Percentiles rank a stretch among this genome's conserved stretches.
Evolutionary conservation across 2,797 vertebrate genomes (phyloP).

Genomic region (Mastacembelus armatus): DNA sequence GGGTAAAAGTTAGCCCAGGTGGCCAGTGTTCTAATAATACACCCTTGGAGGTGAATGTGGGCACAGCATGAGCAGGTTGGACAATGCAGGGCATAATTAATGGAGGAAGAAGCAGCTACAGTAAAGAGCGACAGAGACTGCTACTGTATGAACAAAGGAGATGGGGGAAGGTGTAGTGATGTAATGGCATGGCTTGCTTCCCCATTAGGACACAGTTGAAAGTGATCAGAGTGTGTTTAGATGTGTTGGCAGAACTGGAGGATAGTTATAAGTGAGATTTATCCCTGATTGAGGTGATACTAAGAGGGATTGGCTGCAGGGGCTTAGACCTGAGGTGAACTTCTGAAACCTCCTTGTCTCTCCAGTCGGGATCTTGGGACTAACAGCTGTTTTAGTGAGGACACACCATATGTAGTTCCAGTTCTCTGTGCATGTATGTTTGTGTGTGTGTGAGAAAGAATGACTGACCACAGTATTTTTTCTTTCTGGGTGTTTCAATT

Average conservation of each 20-base stretch:
- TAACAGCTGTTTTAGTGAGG: conserved; percentile 9
- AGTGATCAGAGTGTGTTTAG: conserved; percentile 74
- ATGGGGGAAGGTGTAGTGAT: conserved; percentile 63
- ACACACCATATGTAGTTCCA: not conserved
- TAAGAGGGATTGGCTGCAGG: conserved; percentile 72
- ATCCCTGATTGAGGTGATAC: conserved; percentile 68
- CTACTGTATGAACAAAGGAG: conserved; percentile 34
- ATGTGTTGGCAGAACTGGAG: conserved; percentile 68
- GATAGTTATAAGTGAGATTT: conserved; percentile 80
- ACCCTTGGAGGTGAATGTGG: conserved; percentile 58
- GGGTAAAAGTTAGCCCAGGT: conserved; percentile 43
- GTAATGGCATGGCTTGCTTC: conserved; percentile 68
- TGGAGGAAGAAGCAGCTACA: conserved; percentile 36
- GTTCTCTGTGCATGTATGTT: conserved; percentile 4
- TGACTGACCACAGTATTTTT: not conserved
- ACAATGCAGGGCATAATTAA: conserved; percentile 66
- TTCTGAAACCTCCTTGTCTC: conserved; percentile 35
- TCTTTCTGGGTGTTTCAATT: not conserved
- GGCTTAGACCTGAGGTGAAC: conserved; percentile 66
- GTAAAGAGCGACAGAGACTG: conserved; percentile 33
- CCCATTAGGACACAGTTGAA: conserved; percentile 70
- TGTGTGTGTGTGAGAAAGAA: not conserved
- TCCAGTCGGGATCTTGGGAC: conserved; percentile 33
- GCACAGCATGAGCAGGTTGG: conserved; percentile 47
- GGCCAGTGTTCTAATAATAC: conserved; percentile 63